Base-by-base conservation (phyloP, 2,113 vertebrate genomes). In the Podarcis cretensis region DNA sequence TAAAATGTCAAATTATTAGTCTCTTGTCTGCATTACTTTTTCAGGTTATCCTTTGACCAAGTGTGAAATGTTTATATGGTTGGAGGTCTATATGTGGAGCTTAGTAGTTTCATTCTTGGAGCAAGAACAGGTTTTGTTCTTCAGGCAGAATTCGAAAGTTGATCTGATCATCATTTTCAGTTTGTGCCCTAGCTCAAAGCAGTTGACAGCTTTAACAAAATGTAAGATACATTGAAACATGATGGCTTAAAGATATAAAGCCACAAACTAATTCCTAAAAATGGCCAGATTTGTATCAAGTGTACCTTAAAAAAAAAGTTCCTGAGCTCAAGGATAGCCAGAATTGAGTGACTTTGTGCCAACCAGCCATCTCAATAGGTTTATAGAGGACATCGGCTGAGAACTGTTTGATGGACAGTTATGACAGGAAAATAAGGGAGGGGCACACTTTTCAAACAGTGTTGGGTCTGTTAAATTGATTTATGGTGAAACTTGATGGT, bases 1-100 rank as follows among this genome's bases (percentile, higher is more conserved):
- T 99, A 95, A 95, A 94, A 81, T 68, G 18, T 43, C 1, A 6
- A 14, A 0, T 48, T 18, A 1, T 1, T 71, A 0, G 3, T 35
- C 71, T 54, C 69, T 54, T n/a, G 0, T 20, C 3, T 1, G 8
- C 5, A 20, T 48, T 18, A 27, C 1, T 23, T 83, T 54, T 0
- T 71, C 68, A 32, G 12, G 48, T n/a, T 6, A 23, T 30, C 18
- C 13, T 18, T 57, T 69, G 59, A 21, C 48, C 59, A 63, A 54
- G 48, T 54, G 48, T 54, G 77, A 0, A 8, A 23, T 6, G 6
- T 1, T 48, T 13, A 40, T 84, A 30, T 63, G 54, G 6, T 0
- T 30, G 13, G 5, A 66, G 12, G 23, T 20, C 71, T 21, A 69
- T n/a, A 21, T 40, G 0, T 2, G 0, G 0, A 7, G 48, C 74